Percentiles rank a stretch among this genome's conserved stretches.
Evolutionary conservation across 1,140 invertebrate genomes (phyloP).

Genomic region (Drosophila sulfurigaster): DNA sequence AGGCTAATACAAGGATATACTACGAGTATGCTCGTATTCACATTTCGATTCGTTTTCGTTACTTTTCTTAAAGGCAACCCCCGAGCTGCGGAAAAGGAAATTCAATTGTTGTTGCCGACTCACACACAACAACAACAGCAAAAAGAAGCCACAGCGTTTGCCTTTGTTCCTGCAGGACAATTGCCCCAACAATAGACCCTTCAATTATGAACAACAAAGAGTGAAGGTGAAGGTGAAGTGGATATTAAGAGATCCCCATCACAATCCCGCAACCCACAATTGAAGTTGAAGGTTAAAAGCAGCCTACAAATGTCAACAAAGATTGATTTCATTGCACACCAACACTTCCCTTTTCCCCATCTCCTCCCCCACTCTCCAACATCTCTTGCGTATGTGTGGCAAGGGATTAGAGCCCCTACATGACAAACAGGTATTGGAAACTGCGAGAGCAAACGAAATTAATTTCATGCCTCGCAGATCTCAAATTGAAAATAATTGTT

Average conservation of each 20-base stretch:
- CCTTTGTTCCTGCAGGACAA: slow-evolving; percentile 33
- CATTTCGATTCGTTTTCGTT: slow-evolving; percentile 18
- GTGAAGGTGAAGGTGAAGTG: slow-evolving; percentile 24
- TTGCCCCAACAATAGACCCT: slow-evolving; percentile 36
- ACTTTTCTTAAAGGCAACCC: background rate
- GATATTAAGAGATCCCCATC: background rate
- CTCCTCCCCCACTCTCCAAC: no score
- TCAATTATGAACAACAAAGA: slow-evolving; percentile 37
- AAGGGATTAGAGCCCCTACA: slow-evolving; percentile 9
- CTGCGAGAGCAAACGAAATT: slow-evolving; percentile 55
- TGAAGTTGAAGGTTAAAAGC: slow-evolving; percentile 27
- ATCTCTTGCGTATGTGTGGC: background rate
- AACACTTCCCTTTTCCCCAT: slow-evolving; percentile 17
- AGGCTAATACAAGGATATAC: slow-evolving; percentile 54
- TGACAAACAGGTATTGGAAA: background rate
- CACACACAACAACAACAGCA: no score
- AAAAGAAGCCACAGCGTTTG: slow-evolving; percentile 3
- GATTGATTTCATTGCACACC: slow-evolving; percentile 37
- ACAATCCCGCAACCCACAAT: background rate
- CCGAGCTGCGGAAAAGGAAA: background rate
- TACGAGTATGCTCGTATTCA: background rate
- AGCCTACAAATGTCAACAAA: slow-evolving; percentile 41
- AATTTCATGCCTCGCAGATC: slow-evolving; percentile 76
- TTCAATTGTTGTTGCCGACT: background rate
- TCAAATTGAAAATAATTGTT: slow-evolving; percentile 73